These are phyloP conservation scores for Cheilosia urbana DNA, from an alignment of 2,888 invertebrate species.

Conservation along the genomic window DNA sequence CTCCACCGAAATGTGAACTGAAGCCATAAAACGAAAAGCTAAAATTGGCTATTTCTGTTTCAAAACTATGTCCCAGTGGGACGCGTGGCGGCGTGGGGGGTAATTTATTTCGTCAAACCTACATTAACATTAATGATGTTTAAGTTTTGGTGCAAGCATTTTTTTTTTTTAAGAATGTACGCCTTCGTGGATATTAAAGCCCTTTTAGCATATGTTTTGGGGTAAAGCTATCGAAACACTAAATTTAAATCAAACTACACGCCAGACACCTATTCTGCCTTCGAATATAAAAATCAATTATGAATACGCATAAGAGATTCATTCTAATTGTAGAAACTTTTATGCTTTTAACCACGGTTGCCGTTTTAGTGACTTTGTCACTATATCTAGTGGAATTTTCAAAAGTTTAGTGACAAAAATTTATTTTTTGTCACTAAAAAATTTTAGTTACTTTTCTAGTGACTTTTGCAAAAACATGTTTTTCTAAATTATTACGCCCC, in stretches of 20 bases:
- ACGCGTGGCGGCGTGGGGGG: neutral
- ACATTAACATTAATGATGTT: neutral
- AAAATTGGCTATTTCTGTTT: neutral
- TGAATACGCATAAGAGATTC: neutral
- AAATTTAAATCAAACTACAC: neutral
- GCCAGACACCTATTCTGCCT: neutral
- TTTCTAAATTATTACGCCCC: no score
- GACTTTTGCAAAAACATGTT: no score
- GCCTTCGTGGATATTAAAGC: neutral
- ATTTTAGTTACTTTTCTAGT: no score
- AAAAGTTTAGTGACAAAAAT: no score
- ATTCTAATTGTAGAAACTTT: conserved; percentile 11
- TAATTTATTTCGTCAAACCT: neutral
- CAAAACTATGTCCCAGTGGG: neutral
- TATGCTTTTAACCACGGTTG: no score
- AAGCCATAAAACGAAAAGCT: neutral
- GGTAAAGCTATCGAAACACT: neutral
- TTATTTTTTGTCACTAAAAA: no score
- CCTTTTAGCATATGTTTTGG: neutral
- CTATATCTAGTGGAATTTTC: no score
- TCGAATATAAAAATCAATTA: neutral
- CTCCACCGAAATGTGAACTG: neutral
- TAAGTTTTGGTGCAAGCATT: neutral
- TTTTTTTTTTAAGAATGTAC: neutral
- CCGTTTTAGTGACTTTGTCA: no score